Evolutionary conservation across 2,113 vertebrate species (phyloP).

Genomic region (Sphyrna mokarran): DNA sequence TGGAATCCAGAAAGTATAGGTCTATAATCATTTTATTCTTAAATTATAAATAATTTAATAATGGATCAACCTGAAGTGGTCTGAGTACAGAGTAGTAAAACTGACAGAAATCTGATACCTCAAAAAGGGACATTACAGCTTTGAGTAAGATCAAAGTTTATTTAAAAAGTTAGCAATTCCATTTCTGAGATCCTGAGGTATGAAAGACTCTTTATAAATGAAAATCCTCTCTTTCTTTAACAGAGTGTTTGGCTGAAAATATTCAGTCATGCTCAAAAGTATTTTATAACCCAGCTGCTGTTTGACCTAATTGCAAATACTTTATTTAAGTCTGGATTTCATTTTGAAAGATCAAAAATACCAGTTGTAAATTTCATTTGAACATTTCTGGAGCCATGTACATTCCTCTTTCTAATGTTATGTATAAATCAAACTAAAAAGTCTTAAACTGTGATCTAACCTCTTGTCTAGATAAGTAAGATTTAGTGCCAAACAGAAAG

Average conservation of each 20-base stretch:
- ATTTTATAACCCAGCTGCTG: neutral
- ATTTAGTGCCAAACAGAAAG: constrained; percentile 41
- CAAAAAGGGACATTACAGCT: neutral
- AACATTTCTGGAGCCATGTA: constrained; percentile 25
- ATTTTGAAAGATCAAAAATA: constrained; percentile 39
- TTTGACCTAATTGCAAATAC: neutral
- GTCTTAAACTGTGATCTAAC: constrained; percentile 39
- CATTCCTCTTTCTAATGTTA: constrained; percentile 38
- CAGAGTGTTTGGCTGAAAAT: neutral
- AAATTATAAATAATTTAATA: neutral
- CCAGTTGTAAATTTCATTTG: constrained; percentile 41
- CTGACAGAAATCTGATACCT: neutral
- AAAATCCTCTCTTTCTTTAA: neutral
- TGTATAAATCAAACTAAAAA: constrained; percentile 37
- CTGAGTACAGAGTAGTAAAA: neutral
- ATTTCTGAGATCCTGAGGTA: neutral
- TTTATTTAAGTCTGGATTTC: constrained; percentile 20
- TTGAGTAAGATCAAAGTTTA: neutral
- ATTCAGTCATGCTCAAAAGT: neutral
- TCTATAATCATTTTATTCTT: neutral
- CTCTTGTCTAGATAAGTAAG: constrained; percentile 41
- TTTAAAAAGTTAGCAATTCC: neutral
- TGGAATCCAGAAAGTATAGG: neutral
- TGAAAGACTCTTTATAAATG: neutral
- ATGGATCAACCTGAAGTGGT: neutral